Base-by-base conservation (phyloP, 2,113 vertebrate genomes). In the Sinocyclocheilus anshuiensis region DNA sequence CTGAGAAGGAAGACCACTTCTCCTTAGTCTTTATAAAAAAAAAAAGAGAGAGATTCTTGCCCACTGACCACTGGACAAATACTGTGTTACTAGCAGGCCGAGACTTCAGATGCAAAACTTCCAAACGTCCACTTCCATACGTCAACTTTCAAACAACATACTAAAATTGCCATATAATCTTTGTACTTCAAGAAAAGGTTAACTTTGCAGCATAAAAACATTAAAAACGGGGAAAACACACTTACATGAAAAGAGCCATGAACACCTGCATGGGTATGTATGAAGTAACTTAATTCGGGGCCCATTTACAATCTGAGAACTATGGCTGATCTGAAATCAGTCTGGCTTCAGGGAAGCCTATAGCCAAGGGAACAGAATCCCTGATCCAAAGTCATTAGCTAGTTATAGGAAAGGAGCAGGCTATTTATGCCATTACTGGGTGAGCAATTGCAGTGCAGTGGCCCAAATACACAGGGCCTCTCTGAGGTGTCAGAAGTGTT, bases 401-500 rank as follows among this genome's bases (percentile, higher is more conserved):
- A 36, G 85, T 67, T 8, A 42, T 26, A 26, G n/a, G 93, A 91
- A 94, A 94, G 91, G 93, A 94, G 93, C 87, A 91, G 86, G 91
- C 91, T 91, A 92, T 92, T 94, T 94, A 94, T 93, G 91, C 93
- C 92, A 91, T 93, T 94, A 93, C 87, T 83, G 85, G 91, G 88
- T 59, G 91, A 92, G 91, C 94, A 94, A 94, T 94, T 93, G 93
- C 92, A 85, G 88, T 86, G 88, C 92, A 92, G 92, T 86, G 93
- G 91, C 92, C 93, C 90, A 91, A 93, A 94, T 93, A 92, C 92
- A 85, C 90, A 93, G 90, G 92, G 92, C 90, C 94, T 93, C 94
- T 93, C 92, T 84, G 92, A 94, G 92, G 94, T 93, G 94, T 95
- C 94, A 93, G 92, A 91, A 93, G 92, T 93, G 93, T 94, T 94